phyloP scores from a whole-genome alignment of 2,113 vertebrate genomes.

The Halcyon malimbica region DNA sequence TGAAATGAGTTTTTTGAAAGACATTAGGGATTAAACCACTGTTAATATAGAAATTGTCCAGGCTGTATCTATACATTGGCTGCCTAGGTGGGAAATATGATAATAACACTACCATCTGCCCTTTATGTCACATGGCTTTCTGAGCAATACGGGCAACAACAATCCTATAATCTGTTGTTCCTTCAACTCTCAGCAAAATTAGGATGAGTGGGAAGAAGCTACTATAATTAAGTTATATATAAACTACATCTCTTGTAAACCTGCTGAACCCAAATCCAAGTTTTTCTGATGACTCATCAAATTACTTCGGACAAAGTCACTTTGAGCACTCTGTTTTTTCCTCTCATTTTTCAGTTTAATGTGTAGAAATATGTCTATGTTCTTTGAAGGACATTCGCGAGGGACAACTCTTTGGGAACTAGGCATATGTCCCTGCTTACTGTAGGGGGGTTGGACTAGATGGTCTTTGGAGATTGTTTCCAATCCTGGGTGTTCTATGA shows the following conservation, averaged over 20 bases:
- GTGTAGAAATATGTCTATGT: background rate
- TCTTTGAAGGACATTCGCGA: background rate
- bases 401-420: background rate
- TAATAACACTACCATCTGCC: background rate
- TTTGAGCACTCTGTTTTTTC: background rate
- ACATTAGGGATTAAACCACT: background rate
- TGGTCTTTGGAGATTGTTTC: too few relatives aligned
- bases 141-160: background rate
- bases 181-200: background rate
- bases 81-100: background rate
- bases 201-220: slow-evolving; percentile 41
- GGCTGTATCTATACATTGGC: background rate
- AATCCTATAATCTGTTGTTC: slow-evolving; percentile 27
- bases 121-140: background rate
- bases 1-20: background rate
- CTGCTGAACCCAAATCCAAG: background rate
- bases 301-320: background rate
- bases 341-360: background rate
- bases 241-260: slow-evolving; percentile 18
- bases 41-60: background rate
- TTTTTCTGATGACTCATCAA: slow-evolving; percentile 15
- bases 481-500: too few relatives aligned
- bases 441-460: too few relatives aligned
- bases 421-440: background rate
- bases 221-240: slow-evolving; percentile 41